These are phyloP conservation scores for Sycophaga agraensis DNA, from an alignment of 1,140 invertebrate genomes.

Conservation along the genomic window DNA sequence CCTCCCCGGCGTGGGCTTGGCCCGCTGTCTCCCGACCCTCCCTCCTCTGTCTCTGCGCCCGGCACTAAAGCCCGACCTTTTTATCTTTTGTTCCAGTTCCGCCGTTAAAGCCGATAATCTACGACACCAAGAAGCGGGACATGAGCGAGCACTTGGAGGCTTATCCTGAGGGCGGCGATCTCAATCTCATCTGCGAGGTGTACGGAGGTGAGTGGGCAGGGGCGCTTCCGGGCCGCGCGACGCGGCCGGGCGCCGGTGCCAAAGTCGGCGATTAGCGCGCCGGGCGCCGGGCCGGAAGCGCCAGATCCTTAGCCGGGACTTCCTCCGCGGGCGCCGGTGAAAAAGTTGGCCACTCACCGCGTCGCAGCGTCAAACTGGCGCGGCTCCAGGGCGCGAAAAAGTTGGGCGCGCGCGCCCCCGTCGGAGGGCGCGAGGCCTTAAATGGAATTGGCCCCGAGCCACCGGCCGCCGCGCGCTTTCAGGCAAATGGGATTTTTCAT, in stretches of 20 bases:
- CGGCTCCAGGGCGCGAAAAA: slow-evolving; percentile 25
- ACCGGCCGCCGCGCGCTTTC: slow-evolving; percentile 8
- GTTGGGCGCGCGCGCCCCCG: slow-evolving; percentile 3
- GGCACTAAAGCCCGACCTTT: too few species aligned
- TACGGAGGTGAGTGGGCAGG: slow-evolving; percentile 80
- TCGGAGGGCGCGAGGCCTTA: slow-evolving; percentile 12
- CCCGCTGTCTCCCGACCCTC: too few species aligned
- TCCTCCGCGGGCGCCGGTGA: background rate
- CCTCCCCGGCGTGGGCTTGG: too few species aligned
- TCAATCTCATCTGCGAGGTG: slow-evolving; percentile 83
- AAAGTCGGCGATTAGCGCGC: too few species aligned
- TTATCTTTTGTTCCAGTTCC: slow-evolving; percentile 69
- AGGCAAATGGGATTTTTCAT: slow-evolving; percentile 30
- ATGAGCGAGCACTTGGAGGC: slow-evolving; percentile 78
- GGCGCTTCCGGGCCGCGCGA: too few species aligned
- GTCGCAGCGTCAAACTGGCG: slow-evolving; percentile 20
- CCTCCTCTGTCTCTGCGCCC: too few species aligned
- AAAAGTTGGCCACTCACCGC: background rate
- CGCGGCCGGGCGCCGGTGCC: too few species aligned
- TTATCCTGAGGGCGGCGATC: slow-evolving; percentile 82
- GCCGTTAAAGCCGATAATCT: slow-evolving; percentile 81
- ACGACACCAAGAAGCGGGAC: slow-evolving; percentile 76
- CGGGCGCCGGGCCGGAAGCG: slow-evolving; percentile 3
- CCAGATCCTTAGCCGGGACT: slow-evolving; percentile 17
- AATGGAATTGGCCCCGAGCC: slow-evolving; percentile 26